Conservation (phyloP, 64 coral and sea anemone genomes). For the Pachyseris speciosa region DNA sequence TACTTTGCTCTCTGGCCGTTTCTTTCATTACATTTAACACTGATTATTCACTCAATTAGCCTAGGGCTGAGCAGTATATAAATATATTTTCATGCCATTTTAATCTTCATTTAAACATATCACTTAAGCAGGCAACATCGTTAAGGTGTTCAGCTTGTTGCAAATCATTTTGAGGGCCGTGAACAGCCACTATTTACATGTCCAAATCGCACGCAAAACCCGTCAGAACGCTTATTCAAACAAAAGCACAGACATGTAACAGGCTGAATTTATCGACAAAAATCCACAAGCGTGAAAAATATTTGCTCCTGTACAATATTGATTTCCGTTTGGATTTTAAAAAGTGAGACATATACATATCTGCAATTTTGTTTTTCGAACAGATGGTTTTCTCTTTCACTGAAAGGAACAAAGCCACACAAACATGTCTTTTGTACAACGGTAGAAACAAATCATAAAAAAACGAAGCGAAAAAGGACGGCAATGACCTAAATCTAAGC, state of each 20-base stretch:
- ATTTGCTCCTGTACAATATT: not conserved
- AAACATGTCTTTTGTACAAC: conserved; percentile 1
- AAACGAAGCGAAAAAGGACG: not conserved
- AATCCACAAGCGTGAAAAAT: not conserved
- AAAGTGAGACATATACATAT: too few species aligned
- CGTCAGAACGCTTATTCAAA: not conserved
- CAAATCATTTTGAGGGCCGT: not conserved
- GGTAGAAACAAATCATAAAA: not conserved
- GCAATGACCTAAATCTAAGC: not conserved
- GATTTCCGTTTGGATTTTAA: not conserved
- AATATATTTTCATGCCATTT: not conserved
- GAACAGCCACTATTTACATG: not conserved
- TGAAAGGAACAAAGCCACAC: not conserved
- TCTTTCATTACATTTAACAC: not conserved
- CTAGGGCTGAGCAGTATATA: not conserved
- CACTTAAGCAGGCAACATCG: not conserved
- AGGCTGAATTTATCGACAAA: not conserved
- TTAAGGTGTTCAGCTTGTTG: not conserved
- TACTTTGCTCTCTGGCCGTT: not conserved
- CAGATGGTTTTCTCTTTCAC: too few species aligned
- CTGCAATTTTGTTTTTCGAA: too few species aligned
- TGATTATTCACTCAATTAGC: not conserved
- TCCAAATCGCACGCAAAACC: not conserved
- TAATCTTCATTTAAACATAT: not conserved
- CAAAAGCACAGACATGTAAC: not conserved